Evolutionary conservation across 2,888 invertebrate species (phyloP).

Genomic region (Apoda limacodes): DNA sequence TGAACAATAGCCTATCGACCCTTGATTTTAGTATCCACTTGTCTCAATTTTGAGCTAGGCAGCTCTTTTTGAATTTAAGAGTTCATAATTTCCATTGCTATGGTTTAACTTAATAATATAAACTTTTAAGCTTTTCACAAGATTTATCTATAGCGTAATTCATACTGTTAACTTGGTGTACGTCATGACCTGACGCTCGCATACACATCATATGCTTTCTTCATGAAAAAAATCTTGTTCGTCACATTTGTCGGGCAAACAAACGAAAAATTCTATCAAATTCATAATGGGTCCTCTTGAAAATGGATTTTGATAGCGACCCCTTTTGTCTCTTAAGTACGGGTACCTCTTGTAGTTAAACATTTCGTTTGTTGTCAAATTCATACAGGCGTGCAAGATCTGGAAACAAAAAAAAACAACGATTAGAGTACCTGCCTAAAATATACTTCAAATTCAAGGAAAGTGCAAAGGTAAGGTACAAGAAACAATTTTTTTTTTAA

Average conservation of each 20-base stretch:
- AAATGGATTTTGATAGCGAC: conserved; percentile 91
- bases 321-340: conserved; percentile 88
- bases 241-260: conserved; percentile 82
- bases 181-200: too few relatives aligned
- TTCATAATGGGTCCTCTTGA: conserved; percentile 90
- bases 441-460: too few relatives aligned
- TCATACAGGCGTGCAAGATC: conserved; percentile 93
- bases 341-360: conserved; percentile 93
- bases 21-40: too few relatives aligned
- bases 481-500: too few relatives aligned
- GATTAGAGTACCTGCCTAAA: conserved; percentile 2
- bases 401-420: conserved; percentile 51
- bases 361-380: conserved; percentile 95
- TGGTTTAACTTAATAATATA: too few relatives aligned
- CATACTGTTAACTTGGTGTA: too few relatives aligned
- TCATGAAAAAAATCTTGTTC: conserved; percentile 79
- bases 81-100: too few relatives aligned
- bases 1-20: too few relatives aligned
- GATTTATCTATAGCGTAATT: too few relatives aligned
- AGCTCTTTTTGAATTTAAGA: too few relatives aligned
- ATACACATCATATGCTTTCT: conserved; percentile 64
- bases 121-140: conserved; percentile 2
- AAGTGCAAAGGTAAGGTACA: too few relatives aligned
- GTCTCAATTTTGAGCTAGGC: too few relatives aligned
- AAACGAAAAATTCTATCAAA: conserved; percentile 90